Evolutionary conservation across 2,797 vertebrate genomes (phyloP), one percentile per base, ranked within the genome.

Genomic region (Rachycentron canadum): DNA sequence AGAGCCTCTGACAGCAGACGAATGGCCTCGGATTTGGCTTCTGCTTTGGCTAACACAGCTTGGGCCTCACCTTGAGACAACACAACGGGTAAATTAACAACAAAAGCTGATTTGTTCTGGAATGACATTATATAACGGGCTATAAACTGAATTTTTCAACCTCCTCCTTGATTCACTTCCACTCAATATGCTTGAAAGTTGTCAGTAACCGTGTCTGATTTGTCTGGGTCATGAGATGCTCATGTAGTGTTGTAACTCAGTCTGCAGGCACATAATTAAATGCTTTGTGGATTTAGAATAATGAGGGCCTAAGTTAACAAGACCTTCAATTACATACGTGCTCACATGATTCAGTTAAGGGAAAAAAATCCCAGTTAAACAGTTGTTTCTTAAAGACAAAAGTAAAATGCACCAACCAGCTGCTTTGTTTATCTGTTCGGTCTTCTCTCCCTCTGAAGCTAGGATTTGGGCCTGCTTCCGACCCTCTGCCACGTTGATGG

Each of bases 21-120:
- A 67, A 97, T 96, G 7, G 96, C 96, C 88, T 96, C 95, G 0
- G 96, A 93, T 85, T 97, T 96, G n/a, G 95, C 97, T 47, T 95
- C 95, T 32, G 96, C 96, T 92, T 94, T 96, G 71, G 95, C 96
- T 55, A 97, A 86, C 81, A 96, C 90, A 17, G 95, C 96, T 0
- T 93, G 97, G 71, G 97, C 96, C 77, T 97, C 96, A 91, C 96
- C 96, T 97, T 60, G 32, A 79, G 28, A 72, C 26, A 78, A 21
- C 30, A 47, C 38, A 59, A 43, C 41, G 26, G 13, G 52, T 58
- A 12, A 45, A 58, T 28, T 7, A 61, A 56, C 23, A 67, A 34
- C 67, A 30, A 9, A 32, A 63, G 53, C 21, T 10, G 5, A 62
- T 64, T 56, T 53, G 32, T 52, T 68, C 25, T 32, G 45, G 59